Conservation (phyloP, 2,888 invertebrate species). For the Epinotia brunnichana region DNA sequence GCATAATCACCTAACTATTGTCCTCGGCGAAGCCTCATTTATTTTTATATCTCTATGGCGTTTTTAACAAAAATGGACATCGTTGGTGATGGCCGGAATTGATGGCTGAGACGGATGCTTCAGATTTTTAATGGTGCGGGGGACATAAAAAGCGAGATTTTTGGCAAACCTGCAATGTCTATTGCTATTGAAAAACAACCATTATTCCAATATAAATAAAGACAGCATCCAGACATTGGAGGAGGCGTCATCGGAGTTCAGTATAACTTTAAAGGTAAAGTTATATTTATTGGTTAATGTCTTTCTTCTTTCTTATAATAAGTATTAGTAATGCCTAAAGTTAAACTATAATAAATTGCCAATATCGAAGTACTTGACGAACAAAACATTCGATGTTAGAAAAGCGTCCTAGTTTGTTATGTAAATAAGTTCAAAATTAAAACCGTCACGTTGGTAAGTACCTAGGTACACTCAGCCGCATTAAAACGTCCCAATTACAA, state of each 20-base stretch:
- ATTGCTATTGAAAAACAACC: background rate
- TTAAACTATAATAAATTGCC: too few species aligned
- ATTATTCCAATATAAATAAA: background rate
- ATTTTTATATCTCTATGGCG: constrained; percentile 76
- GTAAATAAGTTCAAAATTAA: constrained; percentile 16
- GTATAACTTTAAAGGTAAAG: background rate
- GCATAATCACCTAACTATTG: constrained; percentile 82
- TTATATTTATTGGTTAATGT: background rate
- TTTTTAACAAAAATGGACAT: constrained; percentile 74
- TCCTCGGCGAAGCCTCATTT: constrained; percentile 78
- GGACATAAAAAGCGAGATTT: constrained; percentile 13
- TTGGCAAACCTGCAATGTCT: background rate
- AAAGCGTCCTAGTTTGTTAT: background rate
- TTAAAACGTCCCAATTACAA: constrained; percentile 65
- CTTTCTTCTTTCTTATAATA: too few species aligned
- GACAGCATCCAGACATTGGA: background rate
- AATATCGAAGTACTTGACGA: too few species aligned
- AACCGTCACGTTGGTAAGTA: constrained; percentile 47
- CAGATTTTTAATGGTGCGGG: constrained; percentile 59
- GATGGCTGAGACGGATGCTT: constrained; percentile 67
- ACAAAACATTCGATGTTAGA: background rate
- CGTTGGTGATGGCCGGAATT: constrained; percentile 63
- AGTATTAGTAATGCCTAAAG: too few species aligned
- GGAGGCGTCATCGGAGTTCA: background rate
- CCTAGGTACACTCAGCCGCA: constrained; percentile 53